Evolutionary conservation across 1,140 invertebrate species (phyloP).

Genomic region (Drosophila punjabiensis): DNA sequence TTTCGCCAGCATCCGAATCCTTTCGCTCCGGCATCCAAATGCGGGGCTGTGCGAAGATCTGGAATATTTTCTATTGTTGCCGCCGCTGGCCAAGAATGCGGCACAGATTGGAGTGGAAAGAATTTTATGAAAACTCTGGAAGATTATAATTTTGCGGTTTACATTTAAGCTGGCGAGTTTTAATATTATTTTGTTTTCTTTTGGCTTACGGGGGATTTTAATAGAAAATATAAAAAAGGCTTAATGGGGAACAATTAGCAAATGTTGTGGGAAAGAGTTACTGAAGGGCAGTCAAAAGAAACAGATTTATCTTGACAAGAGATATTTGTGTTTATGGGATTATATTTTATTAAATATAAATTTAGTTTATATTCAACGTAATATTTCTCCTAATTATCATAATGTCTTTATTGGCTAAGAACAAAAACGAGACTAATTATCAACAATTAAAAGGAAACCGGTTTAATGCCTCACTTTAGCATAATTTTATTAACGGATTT

Average conservation of each 20-base stretch:
- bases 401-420: not conserved
- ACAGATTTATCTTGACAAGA: not conserved
- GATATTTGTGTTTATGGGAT: not conserved
- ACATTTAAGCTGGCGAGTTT: conserved; percentile 2
- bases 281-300: not conserved
- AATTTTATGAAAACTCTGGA: conserved; percentile 18
- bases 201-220: not conserved
- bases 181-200: not conserved
- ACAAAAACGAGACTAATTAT: not conserved
- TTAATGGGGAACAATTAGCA: not conserved
- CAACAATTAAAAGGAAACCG: conserved; percentile 7
- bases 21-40: conserved; percentile 11
- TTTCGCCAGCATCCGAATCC: conserved; percentile 10
- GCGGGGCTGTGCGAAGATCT: not conserved
- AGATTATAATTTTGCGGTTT: conserved; percentile 27
- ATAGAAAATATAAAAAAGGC: not conserved
- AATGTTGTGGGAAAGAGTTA: not conserved
- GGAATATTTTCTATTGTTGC: conserved; percentile 33
- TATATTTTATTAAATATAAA: too few relatives aligned
- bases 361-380: too few relatives aligned
- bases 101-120: conserved; percentile 9
- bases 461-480: conserved; percentile 12
- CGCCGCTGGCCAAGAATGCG: conserved; percentile 4
- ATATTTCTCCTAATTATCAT: not conserved
- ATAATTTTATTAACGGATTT: conserved; percentile 24